phyloP scores from a whole-genome alignment of 2,113 vertebrate species.

The Xiphophorus hellerii region DNA sequence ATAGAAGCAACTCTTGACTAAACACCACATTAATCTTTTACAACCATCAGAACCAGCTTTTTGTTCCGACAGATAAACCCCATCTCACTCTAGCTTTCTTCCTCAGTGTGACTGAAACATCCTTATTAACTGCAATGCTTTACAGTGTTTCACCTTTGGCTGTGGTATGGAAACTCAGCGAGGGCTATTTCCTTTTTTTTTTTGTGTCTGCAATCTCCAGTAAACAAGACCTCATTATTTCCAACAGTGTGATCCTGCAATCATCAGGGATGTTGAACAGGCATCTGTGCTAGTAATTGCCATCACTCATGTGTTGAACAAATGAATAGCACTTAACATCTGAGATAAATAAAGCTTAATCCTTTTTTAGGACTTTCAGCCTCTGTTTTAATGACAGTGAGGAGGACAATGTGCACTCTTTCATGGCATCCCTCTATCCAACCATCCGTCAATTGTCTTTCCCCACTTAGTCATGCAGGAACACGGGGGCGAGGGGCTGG shows the following conservation, averaged over 20 bases:
- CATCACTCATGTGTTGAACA: constrained; percentile 30
- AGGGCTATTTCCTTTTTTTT: constrained; percentile 19
- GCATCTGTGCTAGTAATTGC: constrained; percentile 58
- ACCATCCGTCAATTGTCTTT: too few species aligned
- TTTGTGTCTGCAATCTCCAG: constrained; percentile 40
- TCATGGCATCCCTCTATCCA: too few species aligned
- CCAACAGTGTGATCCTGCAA: constrained; percentile 51
- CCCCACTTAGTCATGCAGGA: too few species aligned
- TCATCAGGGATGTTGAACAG: constrained; percentile 52
- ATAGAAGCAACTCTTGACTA: constrained; percentile 28
- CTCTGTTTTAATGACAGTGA: constrained; percentile 13
- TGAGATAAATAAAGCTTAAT: constrained; percentile 15
- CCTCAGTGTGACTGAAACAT: constrained; percentile 23
- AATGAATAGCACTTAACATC: constrained; percentile 32
- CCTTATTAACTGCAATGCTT: constrained; percentile 46
- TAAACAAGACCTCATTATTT: constrained; percentile 74
- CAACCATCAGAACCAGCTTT: constrained; percentile 37
- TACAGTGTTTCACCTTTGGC: constrained; percentile 57
- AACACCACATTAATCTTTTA: constrained; percentile 51
- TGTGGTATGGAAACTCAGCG: constrained; percentile 25
- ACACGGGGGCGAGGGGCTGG: too few species aligned
- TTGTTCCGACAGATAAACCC: constrained; percentile 46
- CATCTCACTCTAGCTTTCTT: constrained; percentile 19
- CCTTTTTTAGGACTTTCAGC: constrained; percentile 11
- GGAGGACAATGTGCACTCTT: constrained; percentile 5